Conservation (phyloP, 1,140 invertebrate genomes). For the Zelostemma sp. region DNA sequence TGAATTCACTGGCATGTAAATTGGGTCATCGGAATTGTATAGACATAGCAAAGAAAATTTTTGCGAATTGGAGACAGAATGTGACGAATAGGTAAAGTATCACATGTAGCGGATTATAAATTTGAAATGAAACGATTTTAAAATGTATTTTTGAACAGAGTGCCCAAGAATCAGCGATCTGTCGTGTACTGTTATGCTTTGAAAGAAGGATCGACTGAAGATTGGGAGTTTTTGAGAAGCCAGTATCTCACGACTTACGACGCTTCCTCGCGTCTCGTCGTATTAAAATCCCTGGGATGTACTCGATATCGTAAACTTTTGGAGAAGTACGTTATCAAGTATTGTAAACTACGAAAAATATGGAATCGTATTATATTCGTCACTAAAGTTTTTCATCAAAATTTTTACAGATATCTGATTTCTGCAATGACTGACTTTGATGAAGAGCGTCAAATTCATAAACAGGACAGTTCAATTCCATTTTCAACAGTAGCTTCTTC, state of each 20-base stretch:
- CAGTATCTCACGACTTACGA: slow-evolving; percentile 79
- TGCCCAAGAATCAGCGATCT: slow-evolving; percentile 80
- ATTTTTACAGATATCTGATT: no score
- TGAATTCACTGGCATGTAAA: slow-evolving; percentile 5
- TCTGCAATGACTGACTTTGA: no score
- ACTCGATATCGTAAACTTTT: slow-evolving; percentile 65
- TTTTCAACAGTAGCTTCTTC: no score
- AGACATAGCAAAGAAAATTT: not conserved
- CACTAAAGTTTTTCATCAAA: no score
- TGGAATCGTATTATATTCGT: no score
- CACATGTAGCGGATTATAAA: not conserved
- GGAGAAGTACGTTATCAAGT: slow-evolving; percentile 53
- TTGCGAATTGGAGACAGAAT: slow-evolving; percentile 7
- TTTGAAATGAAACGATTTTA: no score
- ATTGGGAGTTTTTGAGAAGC: slow-evolving; percentile 87
- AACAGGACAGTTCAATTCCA: no score
- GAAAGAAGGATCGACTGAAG: slow-evolving; percentile 76
- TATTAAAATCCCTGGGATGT: slow-evolving; percentile 81
- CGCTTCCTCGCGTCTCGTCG: slow-evolving; percentile 74
- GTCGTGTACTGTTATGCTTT: slow-evolving; percentile 85
- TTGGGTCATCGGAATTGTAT: slow-evolving; percentile 7
- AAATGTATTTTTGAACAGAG: slow-evolving; percentile 66
- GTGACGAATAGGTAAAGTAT: not conserved
- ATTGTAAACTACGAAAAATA: no score
- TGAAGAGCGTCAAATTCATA: no score